Evolutionary conservation across 2,113 vertebrate species (phyloP), one percentile per base, ranked within the genome.

Genomic region (Nothocercus nigrocapillus): DNA sequence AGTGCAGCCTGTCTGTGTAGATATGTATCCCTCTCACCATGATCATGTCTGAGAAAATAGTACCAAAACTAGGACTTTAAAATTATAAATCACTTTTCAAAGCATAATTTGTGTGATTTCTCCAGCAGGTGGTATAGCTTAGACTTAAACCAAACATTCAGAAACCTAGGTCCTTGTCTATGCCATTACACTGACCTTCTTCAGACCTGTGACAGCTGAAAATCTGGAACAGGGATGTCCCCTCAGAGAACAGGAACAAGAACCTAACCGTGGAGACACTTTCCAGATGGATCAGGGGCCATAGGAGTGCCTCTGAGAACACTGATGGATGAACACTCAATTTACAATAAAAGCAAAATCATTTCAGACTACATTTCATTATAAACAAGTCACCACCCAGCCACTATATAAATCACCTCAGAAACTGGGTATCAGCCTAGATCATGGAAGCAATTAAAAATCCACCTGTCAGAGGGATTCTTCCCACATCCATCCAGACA

Each of bases 341-440:
- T 81, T 81, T 49, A 68, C 90, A 64, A 90, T 40, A 73, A 69
- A 83, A 90, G 90, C 38, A 90, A 90, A 94, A 94, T 90, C 64
- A 88, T 90, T 95, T 93, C 36, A 67, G 64, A 45, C 34, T 75
- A 49, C 40, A 34, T 5, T 58, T 53, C 58, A 30, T 90, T 73
- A 96, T 70, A 94, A 94, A 82, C 81, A 91, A 89, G 27, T 66
- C 87, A 49, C 77, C 66, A 67, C 27, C 1, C 4, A 79, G 73
- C 73, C 64, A 38, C 85, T 86, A 56, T 14, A 89, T 94, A 95
- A 96, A 97, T 95, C 92, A 96, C 49, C 53, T 49, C 66, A 20
- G 66, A 32, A 90, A n/a, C 28, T 18, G 61, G 11, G 28, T 92
- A 85, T 75, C 88, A 93, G 24, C 51, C 51, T 38, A 61, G 78